Conservation (phyloP, 1,140 invertebrate species). For the Eriosoma lanigerum region DNA sequence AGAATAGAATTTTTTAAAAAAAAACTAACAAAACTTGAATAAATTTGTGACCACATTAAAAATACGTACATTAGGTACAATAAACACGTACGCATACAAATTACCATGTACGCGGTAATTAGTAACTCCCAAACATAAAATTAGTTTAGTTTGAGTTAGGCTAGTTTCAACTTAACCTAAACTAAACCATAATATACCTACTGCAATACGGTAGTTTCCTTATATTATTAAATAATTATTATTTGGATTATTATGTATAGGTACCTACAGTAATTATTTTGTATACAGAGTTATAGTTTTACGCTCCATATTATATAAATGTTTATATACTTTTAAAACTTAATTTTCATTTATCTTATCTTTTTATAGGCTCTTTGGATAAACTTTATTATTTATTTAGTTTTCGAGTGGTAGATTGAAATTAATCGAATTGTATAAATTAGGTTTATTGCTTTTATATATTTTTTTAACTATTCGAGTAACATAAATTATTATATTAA, state of each 20-base stretch:
- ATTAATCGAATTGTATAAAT: too few species aligned
- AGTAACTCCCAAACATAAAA: background rate
- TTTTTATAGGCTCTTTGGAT: too few species aligned
- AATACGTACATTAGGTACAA: too few species aligned
- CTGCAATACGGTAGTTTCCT: background rate
- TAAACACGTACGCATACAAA: background rate
- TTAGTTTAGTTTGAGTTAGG: background rate
- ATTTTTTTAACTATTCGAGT: too few species aligned
- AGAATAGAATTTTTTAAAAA: too few species aligned
- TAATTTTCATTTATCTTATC: background rate
- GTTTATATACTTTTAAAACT: background rate
- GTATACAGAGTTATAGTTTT: background rate
- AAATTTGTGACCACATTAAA: too few species aligned
- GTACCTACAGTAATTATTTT: too few species aligned
- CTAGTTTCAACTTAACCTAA: background rate
- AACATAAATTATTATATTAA: too few species aligned
- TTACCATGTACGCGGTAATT: background rate
- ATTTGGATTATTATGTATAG: background rate
- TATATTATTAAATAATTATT: background rate
- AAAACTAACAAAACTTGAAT: too few species aligned
- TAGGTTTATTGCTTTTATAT: too few species aligned
- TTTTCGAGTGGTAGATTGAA: too few species aligned
- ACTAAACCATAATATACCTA: background rate
- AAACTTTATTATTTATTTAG: too few species aligned
- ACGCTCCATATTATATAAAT: background rate